Conservation (phyloP, 2,113 vertebrate species). For the Recurvirostra avosetta region DNA sequence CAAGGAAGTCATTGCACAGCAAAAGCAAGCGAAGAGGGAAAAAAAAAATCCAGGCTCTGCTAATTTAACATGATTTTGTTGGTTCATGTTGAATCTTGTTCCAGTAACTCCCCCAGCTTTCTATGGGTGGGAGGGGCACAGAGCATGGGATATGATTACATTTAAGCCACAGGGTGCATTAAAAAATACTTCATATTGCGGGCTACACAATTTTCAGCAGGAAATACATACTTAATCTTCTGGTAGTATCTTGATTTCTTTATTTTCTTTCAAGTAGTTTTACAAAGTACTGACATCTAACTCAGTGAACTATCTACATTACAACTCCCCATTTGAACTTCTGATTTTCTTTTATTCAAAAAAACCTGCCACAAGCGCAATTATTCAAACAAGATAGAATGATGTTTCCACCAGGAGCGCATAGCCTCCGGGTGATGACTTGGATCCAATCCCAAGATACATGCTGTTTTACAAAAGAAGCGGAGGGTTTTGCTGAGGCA, state of each 20-base stretch:
- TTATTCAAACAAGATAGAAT: not conserved
- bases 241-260: not conserved
- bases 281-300: not conserved
- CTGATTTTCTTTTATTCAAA: not conserved
- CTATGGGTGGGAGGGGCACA: not conserved
- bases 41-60: not conserved
- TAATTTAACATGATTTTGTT: not conserved
- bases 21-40: not conserved
- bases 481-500: not conserved
- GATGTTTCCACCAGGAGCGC: not conserved
- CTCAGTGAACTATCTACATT: not conserved
- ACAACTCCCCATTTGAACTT: not conserved
- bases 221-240: not conserved
- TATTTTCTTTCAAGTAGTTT: conserved; percentile 14
- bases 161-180: not conserved
- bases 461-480: not conserved
- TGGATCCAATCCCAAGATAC: not conserved
- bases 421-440: not conserved
- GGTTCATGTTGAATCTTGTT: conserved; percentile 1
- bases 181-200: not conserved
- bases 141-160: not conserved
- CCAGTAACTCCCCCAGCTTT: not conserved
- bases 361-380: not conserved
- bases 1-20: not conserved
- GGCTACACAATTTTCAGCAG: not conserved